These are phyloP conservation scores for Bufo gargarizans DNA, from an alignment of 2,113 vertebrate species.

Conservation along the genomic window DNA sequence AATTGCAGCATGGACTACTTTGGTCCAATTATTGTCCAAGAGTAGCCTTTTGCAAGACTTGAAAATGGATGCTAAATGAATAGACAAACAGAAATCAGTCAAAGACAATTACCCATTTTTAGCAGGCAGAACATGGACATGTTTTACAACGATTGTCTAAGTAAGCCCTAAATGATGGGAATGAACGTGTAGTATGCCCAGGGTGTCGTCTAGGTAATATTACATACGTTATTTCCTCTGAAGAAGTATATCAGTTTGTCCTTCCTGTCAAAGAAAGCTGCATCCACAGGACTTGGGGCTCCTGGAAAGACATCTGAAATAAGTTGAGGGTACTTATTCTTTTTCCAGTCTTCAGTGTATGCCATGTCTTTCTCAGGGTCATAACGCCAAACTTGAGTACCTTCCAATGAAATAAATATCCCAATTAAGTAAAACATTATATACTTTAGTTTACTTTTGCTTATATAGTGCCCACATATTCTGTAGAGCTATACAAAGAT, in stretches of 20 bases:
- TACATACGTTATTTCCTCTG: conserved; percentile 51
- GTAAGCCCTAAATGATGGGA: too few relatives aligned
- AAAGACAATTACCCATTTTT: too few relatives aligned
- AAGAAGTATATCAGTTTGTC: conserved; percentile 59
- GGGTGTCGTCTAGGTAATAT: neutral
- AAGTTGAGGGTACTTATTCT: conserved; percentile 56
- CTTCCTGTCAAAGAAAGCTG: conserved; percentile 56
- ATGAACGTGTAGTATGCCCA: neutral
- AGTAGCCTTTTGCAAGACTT: too few relatives aligned
- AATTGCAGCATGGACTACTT: too few relatives aligned
- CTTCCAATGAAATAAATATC: conserved; percentile 18
- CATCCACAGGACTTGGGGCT: conserved; percentile 55
- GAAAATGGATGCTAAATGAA: too few relatives aligned
- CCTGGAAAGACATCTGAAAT: conserved; percentile 55
- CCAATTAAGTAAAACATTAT: neutral
- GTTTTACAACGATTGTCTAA: too few relatives aligned
- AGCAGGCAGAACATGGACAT: too few relatives aligned
- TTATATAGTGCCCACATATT: too few relatives aligned
- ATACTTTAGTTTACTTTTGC: too few relatives aligned
- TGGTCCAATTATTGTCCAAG: too few relatives aligned
- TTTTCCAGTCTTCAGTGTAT: conserved; percentile 57
- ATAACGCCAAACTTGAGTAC: conserved; percentile 60
- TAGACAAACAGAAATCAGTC: too few relatives aligned
- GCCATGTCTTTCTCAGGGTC: conserved; percentile 59
- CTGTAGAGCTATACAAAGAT: too few relatives aligned